Conservation (phyloP, 2,888 invertebrate species). For the Ctena decussata region DNA sequence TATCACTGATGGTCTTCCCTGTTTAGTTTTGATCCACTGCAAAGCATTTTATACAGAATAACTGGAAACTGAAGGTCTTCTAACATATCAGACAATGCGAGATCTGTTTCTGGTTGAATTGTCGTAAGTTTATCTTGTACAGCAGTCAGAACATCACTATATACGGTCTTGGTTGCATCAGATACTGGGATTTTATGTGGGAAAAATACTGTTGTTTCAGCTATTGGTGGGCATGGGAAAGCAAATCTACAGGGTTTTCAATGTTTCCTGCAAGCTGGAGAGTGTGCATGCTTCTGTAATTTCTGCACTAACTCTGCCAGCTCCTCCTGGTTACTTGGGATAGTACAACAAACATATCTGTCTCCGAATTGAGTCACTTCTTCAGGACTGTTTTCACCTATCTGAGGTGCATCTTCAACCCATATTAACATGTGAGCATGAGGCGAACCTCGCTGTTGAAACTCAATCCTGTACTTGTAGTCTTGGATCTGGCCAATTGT, state of each 20-base stretch:
- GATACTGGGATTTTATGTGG: conserved; percentile 34
- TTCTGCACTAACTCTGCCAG: background rate
- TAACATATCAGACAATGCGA: conserved; percentile 17
- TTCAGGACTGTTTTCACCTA: conserved; percentile 25
- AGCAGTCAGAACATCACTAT: no score
- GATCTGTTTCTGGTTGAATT: background rate
- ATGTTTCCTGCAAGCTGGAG: no score
- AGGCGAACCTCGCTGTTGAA: no score
- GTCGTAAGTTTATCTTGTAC: no score
- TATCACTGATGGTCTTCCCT: conserved; percentile 45
- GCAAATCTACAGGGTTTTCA: conserved; percentile 40
- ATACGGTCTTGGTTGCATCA: no score
- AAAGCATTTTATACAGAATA: conserved; percentile 26
- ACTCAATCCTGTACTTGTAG: no score
- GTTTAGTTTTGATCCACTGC: conserved; percentile 52
- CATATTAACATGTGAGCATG: no score
- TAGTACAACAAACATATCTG: no score
- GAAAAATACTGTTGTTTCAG: conserved; percentile 25
- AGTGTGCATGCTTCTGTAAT: conserved; percentile 29
- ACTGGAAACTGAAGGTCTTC: no score
- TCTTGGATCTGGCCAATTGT: no score
- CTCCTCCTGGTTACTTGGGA: conserved; percentile 14
- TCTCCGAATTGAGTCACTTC: conserved; percentile 33
- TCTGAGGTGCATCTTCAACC: no score
- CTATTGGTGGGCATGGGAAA: conserved; percentile 48